Conservation (phyloP, 2,888 invertebrate genomes). For the Amphipoea lucens region DNA sequence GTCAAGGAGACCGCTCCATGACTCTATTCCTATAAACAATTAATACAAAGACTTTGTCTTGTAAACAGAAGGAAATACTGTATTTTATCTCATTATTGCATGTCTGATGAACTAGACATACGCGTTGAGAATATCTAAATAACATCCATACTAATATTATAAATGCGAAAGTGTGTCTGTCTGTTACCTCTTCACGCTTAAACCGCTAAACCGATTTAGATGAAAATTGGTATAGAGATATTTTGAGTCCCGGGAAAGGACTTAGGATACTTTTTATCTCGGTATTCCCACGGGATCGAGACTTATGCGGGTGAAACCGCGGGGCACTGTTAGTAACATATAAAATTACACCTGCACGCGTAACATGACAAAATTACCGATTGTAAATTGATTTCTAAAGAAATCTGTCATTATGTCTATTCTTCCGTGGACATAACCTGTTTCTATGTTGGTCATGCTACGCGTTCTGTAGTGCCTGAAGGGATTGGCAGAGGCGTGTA, state of each 20-base stretch:
- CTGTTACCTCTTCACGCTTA: too few species aligned
- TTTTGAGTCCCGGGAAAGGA: too few species aligned
- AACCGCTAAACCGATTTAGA: too few species aligned
- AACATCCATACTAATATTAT: background rate
- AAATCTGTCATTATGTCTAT: background rate
- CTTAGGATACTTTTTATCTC: too few species aligned
- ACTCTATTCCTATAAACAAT: conserved; percentile 40
- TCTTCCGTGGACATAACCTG: background rate
- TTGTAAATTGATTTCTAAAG: too few species aligned
- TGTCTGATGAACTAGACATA: conserved; percentile 6
- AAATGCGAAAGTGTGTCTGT: too few species aligned
- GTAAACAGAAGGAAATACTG: conserved; percentile 14
- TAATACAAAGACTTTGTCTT: conserved; percentile 34
- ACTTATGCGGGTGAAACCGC: too few species aligned
- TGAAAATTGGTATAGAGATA: too few species aligned
- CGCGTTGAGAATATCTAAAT: conserved; percentile 34
- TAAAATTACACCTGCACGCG: background rate
- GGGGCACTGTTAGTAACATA: too few species aligned
- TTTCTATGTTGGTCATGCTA: background rate
- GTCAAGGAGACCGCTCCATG: conserved; percentile 26
- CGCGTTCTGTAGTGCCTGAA: background rate
- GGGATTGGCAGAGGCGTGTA: background rate
- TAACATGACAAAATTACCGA: background rate
- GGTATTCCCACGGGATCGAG: too few species aligned
- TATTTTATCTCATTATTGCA: conserved; percentile 31